Conservation (phyloP, 2,888 invertebrate species). For the Drosophila algonquin region DNA sequence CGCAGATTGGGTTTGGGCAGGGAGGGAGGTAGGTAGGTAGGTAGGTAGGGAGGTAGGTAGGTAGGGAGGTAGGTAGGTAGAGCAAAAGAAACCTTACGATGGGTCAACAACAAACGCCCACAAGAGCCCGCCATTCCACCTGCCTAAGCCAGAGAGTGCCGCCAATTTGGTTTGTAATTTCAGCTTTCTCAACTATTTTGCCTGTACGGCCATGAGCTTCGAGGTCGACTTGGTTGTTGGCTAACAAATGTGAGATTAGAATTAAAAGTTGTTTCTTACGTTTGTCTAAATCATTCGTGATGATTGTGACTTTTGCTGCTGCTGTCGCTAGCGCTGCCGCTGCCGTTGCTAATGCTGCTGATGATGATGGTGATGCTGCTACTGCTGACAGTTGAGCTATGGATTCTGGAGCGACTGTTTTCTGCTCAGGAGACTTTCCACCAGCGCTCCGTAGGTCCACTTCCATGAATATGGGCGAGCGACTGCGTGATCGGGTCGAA, state of each 20-base stretch:
- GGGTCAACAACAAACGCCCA: conserved; percentile 34
- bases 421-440: conserved; percentile 62
- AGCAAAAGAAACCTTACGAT: conserved; percentile 14
- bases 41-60: too few relatives aligned
- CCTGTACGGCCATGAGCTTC: conserved; percentile 43
- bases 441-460: conserved; percentile 70
- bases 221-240: conserved; percentile 47
- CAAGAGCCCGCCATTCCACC: conserved; percentile 42
- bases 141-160: conserved; percentile 61
- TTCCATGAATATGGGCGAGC: conserved; percentile 78
- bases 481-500: conserved; percentile 76
- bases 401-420: conserved; percentile 28
- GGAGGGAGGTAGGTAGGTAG: neutral
- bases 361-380: conserved; percentile 15
- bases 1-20: neutral
- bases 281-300: conserved; percentile 82
- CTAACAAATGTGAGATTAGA: conserved; percentile 73
- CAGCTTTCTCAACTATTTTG: conserved; percentile 66
- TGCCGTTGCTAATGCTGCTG: conserved; percentile 18
- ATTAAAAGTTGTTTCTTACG: conserved; percentile 82
- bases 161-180: conserved; percentile 74
- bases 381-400: conserved; percentile 19
- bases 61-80: neutral
- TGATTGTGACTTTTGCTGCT: conserved; percentile 49
- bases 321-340: conserved; percentile 26